phyloP scores from a whole-genome alignment of 2,797 vertebrate genomes.

The Decapterus maruadsi region DNA sequence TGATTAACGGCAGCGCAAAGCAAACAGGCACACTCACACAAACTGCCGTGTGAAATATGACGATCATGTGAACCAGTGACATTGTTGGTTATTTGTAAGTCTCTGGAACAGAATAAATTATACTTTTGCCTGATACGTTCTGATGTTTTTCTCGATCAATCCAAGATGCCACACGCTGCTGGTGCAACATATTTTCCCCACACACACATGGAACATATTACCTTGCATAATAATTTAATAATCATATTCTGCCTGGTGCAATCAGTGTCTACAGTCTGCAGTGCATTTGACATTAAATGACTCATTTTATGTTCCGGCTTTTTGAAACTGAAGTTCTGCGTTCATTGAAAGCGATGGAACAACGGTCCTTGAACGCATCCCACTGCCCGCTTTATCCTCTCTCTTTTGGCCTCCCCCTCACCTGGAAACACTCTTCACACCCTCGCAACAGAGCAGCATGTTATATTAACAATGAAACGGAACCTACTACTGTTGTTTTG shows the following conservation, averaged over 20 bases:
- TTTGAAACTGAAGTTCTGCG: neutral
- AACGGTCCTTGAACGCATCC: neutral
- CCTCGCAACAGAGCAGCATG: neutral
- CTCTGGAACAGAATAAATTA: neutral
- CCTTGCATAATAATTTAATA: neutral
- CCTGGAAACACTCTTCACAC: neutral
- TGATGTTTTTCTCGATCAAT: neutral
- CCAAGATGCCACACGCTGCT: neutral
- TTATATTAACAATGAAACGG: neutral
- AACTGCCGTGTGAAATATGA: neutral
- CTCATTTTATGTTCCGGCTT: neutral
- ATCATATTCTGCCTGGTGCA: neutral
- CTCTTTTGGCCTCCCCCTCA: neutral
- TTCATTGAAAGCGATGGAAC: neutral
- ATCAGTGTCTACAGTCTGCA: neutral
- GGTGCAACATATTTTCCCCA: neutral
- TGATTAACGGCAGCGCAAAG: slow-evolving; percentile 49
- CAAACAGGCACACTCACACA: slow-evolving; percentile 23
- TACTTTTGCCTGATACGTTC: neutral
- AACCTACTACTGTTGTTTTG: neutral
- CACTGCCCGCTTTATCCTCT: neutral
- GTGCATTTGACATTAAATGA: neutral
- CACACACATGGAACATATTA: slow-evolving; percentile 15
- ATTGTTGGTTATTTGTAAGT: neutral
- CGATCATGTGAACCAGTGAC: neutral